Base-by-base conservation (phyloP, 2,888 invertebrate genomes). In the Pseudeuparius sepicola region DNA sequence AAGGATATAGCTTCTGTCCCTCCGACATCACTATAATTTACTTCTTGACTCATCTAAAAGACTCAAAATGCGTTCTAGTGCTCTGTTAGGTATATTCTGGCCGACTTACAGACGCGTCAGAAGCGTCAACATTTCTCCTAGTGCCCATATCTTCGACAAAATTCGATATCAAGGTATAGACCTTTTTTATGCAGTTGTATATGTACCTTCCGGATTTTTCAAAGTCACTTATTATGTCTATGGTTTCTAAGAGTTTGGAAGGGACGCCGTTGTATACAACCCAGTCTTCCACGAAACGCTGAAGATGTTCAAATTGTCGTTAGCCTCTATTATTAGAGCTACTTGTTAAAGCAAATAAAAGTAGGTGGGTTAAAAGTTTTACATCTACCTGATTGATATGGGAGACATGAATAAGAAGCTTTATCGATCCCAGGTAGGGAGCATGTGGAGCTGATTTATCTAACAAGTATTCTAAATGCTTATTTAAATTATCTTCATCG, bases 251-350 rank as follows among this genome's bases (percentile, higher is more conserved):
- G 3, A 47, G 38, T 38, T 43, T 44, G 0, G 50, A 28, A 11
- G 54, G 53, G 2, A 29, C 36, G 3, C 45, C 50, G 29, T 37
- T 38, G 30, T 40, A 47, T 15, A 18, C 36, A 10, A 40, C 23
- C 50, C 50, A 53, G n/a, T 45, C 44, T 7, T 44, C 40, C 11
- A 41, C 35, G 25, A 48, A 48, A 31, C 53, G 42, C 51, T 53
- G 27, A 31, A 46, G 45, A 18, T 25, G 11, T n/a, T n/a, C n/a
- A n/a, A n/a, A n/a, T n/a, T n/a, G n/a, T n/a, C n/a, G n/a, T n/a
- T n/a, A n/a, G n/a, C n/a, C n/a, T n/a, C n/a, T n/a, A n/a, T n/a
- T n/a, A n/a, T n/a, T n/a, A n/a, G n/a, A n/a, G n/a, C n/a, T n/a
- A n/a, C n/a, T n/a, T n/a, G n/a, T 24, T 4, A 11, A 12, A n/a